These are phyloP conservation scores for Calyptomena viridis DNA, from an alignment of 2,113 vertebrate genomes.

Conservation along the genomic window DNA sequence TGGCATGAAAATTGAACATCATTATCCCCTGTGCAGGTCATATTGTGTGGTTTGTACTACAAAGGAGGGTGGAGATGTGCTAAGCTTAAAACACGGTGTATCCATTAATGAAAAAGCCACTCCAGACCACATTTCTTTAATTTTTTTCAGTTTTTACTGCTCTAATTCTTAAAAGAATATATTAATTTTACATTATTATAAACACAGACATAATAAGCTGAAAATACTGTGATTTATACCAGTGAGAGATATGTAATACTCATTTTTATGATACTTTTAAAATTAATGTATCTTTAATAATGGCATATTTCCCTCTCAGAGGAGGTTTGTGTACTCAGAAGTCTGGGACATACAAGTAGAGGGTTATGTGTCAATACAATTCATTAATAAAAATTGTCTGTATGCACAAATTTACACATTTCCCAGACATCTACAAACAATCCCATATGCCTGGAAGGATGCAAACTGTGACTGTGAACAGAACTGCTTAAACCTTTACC, in stretches of 20 bases:
- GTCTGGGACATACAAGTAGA: background rate
- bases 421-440: conserved; percentile 3
- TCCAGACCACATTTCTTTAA: background rate
- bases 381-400: background rate
- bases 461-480: background rate
- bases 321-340: background rate
- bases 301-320: background rate
- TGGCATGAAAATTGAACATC: background rate
- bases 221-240: background rate
- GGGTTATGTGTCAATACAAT: background rate
- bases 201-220: background rate
- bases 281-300: background rate
- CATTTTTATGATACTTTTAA: background rate
- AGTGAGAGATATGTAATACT: background rate
- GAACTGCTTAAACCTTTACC: conserved; percentile 35
- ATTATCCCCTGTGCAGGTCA: background rate
- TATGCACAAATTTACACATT: background rate
- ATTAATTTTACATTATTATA: background rate
- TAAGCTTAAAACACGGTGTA: background rate
- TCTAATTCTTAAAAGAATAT: background rate
- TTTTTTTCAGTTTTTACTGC: background rate
- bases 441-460: background rate
- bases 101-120: background rate
- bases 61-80: background rate
- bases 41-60: background rate